Evolutionary conservation across 2,888 invertebrate genomes (phyloP), one percentile per base, ranked within the genome.

Genomic region (Lucinisca nassula): DNA sequence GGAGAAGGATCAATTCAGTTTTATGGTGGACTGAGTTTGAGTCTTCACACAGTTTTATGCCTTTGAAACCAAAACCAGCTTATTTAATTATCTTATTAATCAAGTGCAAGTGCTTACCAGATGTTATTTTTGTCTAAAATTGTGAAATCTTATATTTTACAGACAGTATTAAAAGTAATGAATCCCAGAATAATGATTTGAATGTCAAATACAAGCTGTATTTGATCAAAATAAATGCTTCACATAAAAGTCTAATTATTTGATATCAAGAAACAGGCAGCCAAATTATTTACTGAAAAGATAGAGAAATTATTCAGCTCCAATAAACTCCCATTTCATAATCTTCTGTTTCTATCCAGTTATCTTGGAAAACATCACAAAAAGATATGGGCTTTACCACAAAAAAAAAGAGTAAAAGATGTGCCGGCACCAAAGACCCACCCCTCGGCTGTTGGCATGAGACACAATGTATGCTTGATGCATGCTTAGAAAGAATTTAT

Each of bases 191-290:
- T 67, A 67, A 67, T 35, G 67, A 32, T 35, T 67, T 67, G 35
- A 67, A 67, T 67, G 67, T 67, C 67, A 67, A 67, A 67, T 14
- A 3, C 35, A 67, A 67, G 35, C 35, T 67, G 67, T 67, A 67
- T 67, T 67, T 67, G 67, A 67, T 67, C 67, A 67, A 67, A 67
- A 67, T 67, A 67, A 67, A 67, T 67, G 12, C n/a, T 67, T 21
- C 35, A 10, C 67, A 67, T 35, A 32, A 67, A 35, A 35, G 67
- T 35, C 67, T 67, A 67, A 67, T 67, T 67, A 67, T 67, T 35
- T 67, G 24, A 67, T 67, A 67, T 67, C 32, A 35, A 35, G 67
- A 21, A 67, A 67, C 67, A 67, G 67, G 67, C 67, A 24, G 67
- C 3, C n/a, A 67, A 67, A 67, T 67, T 67, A 67, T 67, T 67